Conservation (phyloP, 1,140 invertebrate species). For the Wiebesia pumilae region DNA sequence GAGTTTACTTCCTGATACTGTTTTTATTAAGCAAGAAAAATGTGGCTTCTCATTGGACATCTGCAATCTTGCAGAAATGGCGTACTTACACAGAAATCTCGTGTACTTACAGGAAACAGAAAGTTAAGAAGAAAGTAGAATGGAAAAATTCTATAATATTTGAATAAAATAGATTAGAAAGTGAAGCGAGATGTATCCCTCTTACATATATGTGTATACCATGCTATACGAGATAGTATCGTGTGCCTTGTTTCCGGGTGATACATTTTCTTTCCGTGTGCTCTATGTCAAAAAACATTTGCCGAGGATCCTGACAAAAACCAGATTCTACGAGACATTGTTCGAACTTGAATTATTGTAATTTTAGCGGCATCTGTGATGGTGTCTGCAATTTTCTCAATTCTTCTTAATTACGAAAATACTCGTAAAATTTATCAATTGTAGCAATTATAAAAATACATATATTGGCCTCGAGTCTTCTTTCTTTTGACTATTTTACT, state of each 20-base stretch:
- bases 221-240: not conserved
- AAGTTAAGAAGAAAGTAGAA: constrained; percentile 1
- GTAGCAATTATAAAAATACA: not conserved
- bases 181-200: constrained; percentile 5
- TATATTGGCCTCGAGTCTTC: not conserved
- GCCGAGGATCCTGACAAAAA: constrained; percentile 25
- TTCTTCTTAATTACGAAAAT: constrained; percentile 26
- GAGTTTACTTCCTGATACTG: not conserved
- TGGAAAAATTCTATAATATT: constrained; percentile 35
- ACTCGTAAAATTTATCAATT: not conserved
- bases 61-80: constrained; percentile 11
- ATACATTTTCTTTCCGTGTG: constrained; percentile 41
- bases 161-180: constrained; percentile 38
- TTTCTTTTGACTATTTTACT: not conserved
- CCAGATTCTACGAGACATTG: constrained; percentile 34
- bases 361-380: constrained; percentile 8
- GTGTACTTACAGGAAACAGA: constrained; percentile 14
- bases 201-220: not conserved
- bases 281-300: constrained; percentile 30
- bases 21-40: constrained; percentile 37
- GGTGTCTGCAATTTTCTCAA: not conserved
- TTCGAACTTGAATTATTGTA: constrained; percentile 45
- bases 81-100: too few species aligned
- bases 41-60: constrained; percentile 41
- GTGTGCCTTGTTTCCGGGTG: constrained; percentile 38